A percentile compares a stretch with the other conserved stretches of the same genome.
Evolutionary conservation across 30 jellyfish, hydroid and myxozoan genomes (phyloP).

Genomic region (Hydractinia symbiolongicarpus): DNA sequence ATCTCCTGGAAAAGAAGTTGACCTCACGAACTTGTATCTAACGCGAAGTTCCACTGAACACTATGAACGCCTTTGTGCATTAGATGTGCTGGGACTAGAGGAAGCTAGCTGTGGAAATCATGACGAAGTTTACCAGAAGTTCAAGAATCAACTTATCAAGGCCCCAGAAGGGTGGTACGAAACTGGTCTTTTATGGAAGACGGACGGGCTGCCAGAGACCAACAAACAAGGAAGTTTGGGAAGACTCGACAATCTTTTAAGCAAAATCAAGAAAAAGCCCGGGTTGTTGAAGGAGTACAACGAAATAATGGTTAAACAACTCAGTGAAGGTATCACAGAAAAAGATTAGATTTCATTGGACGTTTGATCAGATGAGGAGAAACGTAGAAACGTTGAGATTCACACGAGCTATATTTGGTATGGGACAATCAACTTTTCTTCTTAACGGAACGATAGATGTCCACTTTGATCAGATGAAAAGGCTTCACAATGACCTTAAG

Average conservation of each 20-base stretch:
- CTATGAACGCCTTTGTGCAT: slow-evolving; percentile 45
- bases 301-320: slow-evolving; percentile 45
- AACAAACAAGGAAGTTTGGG: slow-evolving; percentile 61
- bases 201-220: slow-evolving; percentile 30
- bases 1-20: too few relatives aligned
- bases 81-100: slow-evolving; percentile 55
- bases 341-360: slow-evolving; percentile 33
- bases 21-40: slow-evolving; percentile 18
- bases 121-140: slow-evolving; percentile 18
- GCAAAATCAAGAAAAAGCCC: slow-evolving; percentile 44
- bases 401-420: slow-evolving; percentile 43
- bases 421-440: slow-evolving; percentile 60
- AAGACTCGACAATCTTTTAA: slow-evolving; percentile 30
- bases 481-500: slow-evolving; percentile 4
- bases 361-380: slow-evolving; percentile 30
- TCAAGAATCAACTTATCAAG: slow-evolving; percentile 43
- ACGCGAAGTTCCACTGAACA: slow-evolving; percentile 28
- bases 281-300: slow-evolving; percentile 41
- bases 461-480: slow-evolving; percentile 32
- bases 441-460: slow-evolving; percentile 40
- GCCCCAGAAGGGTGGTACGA: slow-evolving; percentile 55
- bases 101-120: slow-evolving; percentile 41
- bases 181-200: slow-evolving; percentile 55
- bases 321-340: slow-evolving; percentile 46
- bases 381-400: slow-evolving; percentile 31